Percentiles rank a stretch among this genome's conserved stretches.
These are phyloP conservation scores for Malurus splendens DNA, from an alignment of 2,797 vertebrate genomes.

Conservation along the genomic window DNA sequence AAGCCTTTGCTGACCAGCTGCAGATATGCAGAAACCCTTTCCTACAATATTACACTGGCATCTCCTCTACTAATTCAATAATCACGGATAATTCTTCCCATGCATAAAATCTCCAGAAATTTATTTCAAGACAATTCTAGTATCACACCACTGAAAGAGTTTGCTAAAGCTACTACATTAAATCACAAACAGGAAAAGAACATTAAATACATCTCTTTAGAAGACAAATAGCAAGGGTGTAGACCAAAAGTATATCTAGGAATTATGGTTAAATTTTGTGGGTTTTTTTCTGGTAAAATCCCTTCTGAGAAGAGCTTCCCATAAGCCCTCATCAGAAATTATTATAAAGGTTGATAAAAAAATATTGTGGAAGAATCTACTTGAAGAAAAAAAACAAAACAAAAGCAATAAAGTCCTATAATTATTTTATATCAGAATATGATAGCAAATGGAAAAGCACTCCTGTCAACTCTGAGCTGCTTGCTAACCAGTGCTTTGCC, in stretches of 20 bases:
- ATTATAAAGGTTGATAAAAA: not conserved
- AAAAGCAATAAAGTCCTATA: not conserved
- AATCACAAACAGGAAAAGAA: not conserved
- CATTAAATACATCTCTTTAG: not conserved
- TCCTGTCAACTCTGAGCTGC: not conserved
- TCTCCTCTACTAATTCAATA: not conserved
- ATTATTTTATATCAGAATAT: not conserved
- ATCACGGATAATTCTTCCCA: not conserved
- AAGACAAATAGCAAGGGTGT: not conserved
- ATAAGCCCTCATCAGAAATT: not conserved
- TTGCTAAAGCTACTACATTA: not conserved
- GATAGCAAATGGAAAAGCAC: not conserved
- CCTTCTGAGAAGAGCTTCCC: not conserved
- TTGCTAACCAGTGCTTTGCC: not conserved
- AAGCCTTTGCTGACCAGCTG: not conserved
- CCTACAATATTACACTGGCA: not conserved
- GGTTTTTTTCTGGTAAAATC: not conserved
- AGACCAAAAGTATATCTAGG: not conserved
- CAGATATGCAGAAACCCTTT: not conserved
- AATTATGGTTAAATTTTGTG: not conserved
- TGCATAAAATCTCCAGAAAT: not conserved
- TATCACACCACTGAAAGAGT: not conserved
- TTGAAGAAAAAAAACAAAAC: fast-evolving
- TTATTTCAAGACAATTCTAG: not conserved
- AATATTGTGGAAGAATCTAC: not conserved